phyloP scores from a whole-genome alignment of 2,797 vertebrate genomes.

The Potorous gilbertii region DNA sequence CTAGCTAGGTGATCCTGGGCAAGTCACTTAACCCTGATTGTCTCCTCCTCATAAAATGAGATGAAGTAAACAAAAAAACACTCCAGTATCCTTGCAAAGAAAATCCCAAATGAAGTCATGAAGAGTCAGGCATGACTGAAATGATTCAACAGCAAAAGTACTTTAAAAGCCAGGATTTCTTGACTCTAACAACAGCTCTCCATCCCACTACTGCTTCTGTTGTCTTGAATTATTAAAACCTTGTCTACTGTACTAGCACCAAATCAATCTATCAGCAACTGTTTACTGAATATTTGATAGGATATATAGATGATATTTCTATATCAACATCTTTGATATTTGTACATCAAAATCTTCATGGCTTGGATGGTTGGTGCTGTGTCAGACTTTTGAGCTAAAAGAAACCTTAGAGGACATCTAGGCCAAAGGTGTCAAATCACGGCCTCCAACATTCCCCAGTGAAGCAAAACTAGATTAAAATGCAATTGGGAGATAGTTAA shows the following conservation, averaged over 20 bases:
- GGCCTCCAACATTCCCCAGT: not conserved
- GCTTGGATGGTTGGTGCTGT: not conserved
- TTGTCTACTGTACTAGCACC: not conserved
- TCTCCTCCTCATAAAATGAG: not conserved
- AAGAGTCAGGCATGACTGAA: not conserved
- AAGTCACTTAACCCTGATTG: not conserved
- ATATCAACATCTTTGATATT: too few species aligned
- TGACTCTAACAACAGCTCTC: not conserved
- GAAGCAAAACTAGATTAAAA: not conserved
- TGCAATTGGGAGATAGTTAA: not conserved
- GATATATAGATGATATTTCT: too few species aligned
- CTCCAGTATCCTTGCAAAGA: not conserved
- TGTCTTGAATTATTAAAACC: conserved; percentile 11
- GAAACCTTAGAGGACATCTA: not conserved
- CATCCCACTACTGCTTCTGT: not conserved
- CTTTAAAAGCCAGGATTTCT: not conserved
- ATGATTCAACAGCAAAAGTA: not conserved
- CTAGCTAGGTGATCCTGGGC: not conserved
- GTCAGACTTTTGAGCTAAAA: not conserved
- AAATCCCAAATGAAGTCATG: not conserved
- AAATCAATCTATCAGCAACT: conserved; percentile 18
- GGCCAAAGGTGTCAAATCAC: not conserved
- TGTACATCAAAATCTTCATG: conserved; percentile 3
- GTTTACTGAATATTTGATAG: not conserved
- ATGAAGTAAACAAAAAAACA: not conserved